A percentile compares a stretch with the other conserved stretches of the same genome.
These are phyloP conservation scores for Pantherophis vulpinus DNA, from an alignment of 2,797 vertebrate species.

Conservation along the genomic window DNA sequence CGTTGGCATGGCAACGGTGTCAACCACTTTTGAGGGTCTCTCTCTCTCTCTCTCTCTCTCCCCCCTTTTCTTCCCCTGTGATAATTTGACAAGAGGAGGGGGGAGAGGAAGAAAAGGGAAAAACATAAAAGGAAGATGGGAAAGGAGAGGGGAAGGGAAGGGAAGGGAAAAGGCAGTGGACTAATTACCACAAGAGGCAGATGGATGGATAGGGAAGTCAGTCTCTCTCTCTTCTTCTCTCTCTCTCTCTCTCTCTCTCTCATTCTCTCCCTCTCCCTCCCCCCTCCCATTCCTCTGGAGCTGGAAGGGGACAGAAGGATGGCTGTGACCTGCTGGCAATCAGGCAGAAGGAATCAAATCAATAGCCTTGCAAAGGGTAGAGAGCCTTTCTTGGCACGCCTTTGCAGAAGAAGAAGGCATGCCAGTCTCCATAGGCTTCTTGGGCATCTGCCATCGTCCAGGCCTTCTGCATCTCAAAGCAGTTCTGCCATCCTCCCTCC, in stretches of 20 bases:
- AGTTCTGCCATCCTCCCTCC: too few species aligned
- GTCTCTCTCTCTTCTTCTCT: neutral
- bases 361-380: neutral
- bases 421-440: neutral
- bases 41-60: neutral
- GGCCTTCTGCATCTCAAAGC: neutral
- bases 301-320: neutral
- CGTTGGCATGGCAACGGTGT: constrained; percentile 91
- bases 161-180: neutral
- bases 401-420: neutral
- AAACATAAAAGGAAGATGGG: constrained; percentile 41
- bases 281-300: neutral
- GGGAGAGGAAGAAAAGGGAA: constrained; percentile 69
- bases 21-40: constrained; percentile 85
- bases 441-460: neutral
- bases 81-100: constrained; percentile 87
- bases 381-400: neutral
- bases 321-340: neutral
- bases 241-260: neutral
- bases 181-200: constrained; percentile 58
- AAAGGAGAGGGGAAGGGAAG: neutral
- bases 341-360: constrained; percentile 26
- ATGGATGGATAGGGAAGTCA: constrained; percentile 35
- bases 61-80: constrained; percentile 70
- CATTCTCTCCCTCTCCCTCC: neutral